A percentile compares a stretch with the other conserved stretches of the same genome.
These are phyloP conservation scores for Hoplodrina blanda DNA, from an alignment of 2,888 invertebrate genomes.

Conservation along the genomic window DNA sequence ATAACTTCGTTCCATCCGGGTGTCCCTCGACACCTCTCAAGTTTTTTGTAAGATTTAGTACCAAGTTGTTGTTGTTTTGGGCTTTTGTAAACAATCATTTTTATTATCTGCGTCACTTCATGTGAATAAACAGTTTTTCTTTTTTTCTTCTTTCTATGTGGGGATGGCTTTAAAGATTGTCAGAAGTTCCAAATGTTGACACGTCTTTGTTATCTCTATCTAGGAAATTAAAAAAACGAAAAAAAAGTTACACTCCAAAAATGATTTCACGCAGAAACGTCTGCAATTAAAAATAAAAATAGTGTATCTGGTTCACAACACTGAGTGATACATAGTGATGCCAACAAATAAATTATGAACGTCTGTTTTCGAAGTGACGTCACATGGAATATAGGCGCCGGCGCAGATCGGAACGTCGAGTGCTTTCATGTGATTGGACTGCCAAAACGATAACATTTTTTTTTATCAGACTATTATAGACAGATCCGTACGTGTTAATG, in stretches of 20 bases:
- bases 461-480: slow-evolving; percentile 33
- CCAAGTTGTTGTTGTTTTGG: too few relatives aligned
- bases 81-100: too few relatives aligned
- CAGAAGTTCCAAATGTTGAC: too few relatives aligned
- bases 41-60: too few relatives aligned
- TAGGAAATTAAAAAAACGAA: too few relatives aligned
- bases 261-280: slow-evolving; percentile 1
- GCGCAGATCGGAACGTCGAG: slow-evolving; percentile 69
- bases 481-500: slow-evolving; percentile 45
- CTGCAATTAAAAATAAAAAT: slow-evolving; percentile 32
- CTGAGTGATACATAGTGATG: slow-evolving; percentile 41
- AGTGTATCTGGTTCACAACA: slow-evolving; percentile 45
- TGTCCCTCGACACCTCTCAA: too few relatives aligned
- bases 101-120: too few relatives aligned
- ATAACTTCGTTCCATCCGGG: too few relatives aligned
- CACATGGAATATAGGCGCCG: slow-evolving; percentile 66
- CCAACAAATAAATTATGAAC: slow-evolving; percentile 52
- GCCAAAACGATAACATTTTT: slow-evolving; percentile 58
- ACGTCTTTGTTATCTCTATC: too few relatives aligned
- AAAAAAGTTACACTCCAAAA: neutral
- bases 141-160: too few relatives aligned
- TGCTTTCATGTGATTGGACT: slow-evolving; percentile 63
- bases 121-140: too few relatives aligned
- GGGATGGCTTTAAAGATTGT: too few relatives aligned
- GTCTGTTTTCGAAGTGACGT: slow-evolving; percentile 64